phyloP scores from a whole-genome alignment of 2,888 invertebrate genomes.

The Nemapogon koenigi region DNA sequence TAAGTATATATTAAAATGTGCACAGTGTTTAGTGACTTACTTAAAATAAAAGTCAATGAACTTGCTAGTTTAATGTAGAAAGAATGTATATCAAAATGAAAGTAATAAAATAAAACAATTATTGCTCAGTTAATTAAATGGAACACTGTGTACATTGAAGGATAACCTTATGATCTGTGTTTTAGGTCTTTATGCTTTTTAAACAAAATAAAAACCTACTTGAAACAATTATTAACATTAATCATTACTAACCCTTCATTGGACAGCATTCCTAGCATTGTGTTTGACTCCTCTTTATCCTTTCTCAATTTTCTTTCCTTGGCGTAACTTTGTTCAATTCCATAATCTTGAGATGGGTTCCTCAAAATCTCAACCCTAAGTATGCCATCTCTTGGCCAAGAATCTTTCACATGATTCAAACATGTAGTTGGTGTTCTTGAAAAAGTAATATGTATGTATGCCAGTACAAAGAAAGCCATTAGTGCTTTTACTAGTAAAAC shows the following conservation, averaged over 20 bases:
- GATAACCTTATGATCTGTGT: no score
- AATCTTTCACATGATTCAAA: slow-evolving; percentile 82
- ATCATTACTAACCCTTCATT: slow-evolving; percentile 66
- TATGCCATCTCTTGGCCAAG: slow-evolving; percentile 96
- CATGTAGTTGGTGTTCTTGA: slow-evolving; percentile 93
- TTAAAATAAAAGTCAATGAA: no score
- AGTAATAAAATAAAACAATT: no score
- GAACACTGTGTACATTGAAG: no score
- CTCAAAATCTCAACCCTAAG: slow-evolving; percentile 87
- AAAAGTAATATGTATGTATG: slow-evolving; percentile 95
- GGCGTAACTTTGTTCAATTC: slow-evolving; percentile 82
- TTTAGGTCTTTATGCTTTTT: no score
- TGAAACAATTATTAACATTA: no score
- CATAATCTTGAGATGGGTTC: slow-evolving; percentile 75
- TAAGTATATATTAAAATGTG: neutral
- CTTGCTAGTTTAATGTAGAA: no score
- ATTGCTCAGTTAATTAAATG: no score
- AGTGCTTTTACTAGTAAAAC: slow-evolving; percentile 78
- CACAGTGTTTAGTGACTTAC: no score
- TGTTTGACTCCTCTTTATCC: slow-evolving; percentile 66
- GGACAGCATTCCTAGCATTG: slow-evolving; percentile 68
- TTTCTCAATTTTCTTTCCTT: slow-evolving; percentile 78
- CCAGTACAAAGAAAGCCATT: slow-evolving; percentile 85
- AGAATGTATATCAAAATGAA: no score
- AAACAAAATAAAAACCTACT: no score